Percentiles rank a stretch among this genome's conserved stretches.
phyloP scores from a whole-genome alignment of 2,113 vertebrate genomes.

The Beaufortia kweichowensis region DNA sequence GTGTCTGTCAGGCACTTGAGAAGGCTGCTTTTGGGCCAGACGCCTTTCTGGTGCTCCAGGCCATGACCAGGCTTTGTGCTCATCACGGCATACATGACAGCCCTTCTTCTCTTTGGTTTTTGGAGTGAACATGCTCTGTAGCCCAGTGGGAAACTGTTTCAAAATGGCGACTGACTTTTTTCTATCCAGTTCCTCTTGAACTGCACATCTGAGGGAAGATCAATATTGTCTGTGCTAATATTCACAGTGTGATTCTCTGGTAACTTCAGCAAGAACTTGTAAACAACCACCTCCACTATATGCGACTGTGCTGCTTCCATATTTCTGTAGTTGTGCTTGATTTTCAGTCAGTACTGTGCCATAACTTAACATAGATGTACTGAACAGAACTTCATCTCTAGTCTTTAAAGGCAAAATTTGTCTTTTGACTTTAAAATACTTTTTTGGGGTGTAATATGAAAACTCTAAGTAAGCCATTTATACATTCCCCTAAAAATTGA shows the following conservation, averaged over 20 bases:
- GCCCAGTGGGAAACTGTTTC: slow-evolving; percentile 64
- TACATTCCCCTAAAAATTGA: no score
- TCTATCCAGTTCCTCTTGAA: slow-evolving; percentile 64
- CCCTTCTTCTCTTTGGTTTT: slow-evolving; percentile 74
- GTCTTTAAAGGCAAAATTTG: neutral
- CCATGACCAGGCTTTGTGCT: slow-evolving; percentile 71
- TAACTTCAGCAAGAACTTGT: slow-evolving; percentile 12
- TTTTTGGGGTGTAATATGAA: no score
- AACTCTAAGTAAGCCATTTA: no score
- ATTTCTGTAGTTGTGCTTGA: neutral
- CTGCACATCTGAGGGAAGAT: slow-evolving; percentile 69
- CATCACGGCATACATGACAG: slow-evolving; percentile 77
- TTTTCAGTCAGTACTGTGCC: no score
- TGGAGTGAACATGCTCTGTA: slow-evolving; percentile 66
- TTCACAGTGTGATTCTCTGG: slow-evolving; percentile 50
- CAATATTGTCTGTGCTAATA: slow-evolving; percentile 63
- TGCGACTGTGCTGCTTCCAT: neutral
- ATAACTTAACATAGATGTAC: neutral
- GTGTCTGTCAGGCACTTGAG: slow-evolving; percentile 64
- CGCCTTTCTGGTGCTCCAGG: slow-evolving; percentile 67
- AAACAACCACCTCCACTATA: slow-evolving; percentile 9
- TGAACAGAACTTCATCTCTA: neutral
- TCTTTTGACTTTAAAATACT: neutral
- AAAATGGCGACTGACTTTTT: slow-evolving; percentile 62
- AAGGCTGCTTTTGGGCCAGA: slow-evolving; percentile 60